These are phyloP conservation scores for Staurois parvus DNA, from an alignment of 2,797 vertebrate genomes.

Conservation along the genomic window DNA sequence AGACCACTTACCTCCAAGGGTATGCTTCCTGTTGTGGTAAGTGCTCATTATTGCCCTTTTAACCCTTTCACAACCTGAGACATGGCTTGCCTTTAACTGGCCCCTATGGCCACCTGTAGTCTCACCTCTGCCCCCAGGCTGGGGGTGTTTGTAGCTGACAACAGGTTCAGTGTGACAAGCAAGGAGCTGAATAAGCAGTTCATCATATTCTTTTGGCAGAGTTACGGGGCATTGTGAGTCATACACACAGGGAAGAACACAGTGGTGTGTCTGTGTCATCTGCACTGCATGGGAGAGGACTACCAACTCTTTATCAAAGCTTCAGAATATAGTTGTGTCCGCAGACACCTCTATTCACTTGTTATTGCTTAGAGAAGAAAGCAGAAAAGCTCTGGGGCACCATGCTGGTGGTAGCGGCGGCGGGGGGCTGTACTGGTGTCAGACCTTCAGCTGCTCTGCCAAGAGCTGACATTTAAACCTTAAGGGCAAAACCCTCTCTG, in stretches of 20 bases:
- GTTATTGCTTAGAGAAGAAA: neutral
- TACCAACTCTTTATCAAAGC: slow-evolving; percentile 1
- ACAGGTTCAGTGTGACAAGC: neutral
- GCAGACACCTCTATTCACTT: slow-evolving; percentile 16
- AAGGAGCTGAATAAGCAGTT: neutral
- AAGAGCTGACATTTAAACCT: slow-evolving; percentile 33
- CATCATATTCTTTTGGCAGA: slow-evolving; percentile 7
- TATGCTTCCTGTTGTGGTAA: too few relatives aligned
- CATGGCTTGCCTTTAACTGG: too few relatives aligned
- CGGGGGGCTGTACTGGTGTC: neutral
- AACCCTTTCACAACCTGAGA: too few relatives aligned
- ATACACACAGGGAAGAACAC: slow-evolving; percentile 1
- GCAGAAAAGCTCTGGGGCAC: neutral
- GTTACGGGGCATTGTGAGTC: neutral
- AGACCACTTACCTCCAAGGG: too few relatives aligned
- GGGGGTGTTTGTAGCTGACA: neutral
- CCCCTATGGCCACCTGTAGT: neutral
- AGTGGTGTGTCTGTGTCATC: slow-evolving; percentile 20
- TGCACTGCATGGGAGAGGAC: slow-evolving; percentile 2
- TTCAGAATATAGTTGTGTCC: slow-evolving; percentile 25
- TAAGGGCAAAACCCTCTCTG: neutral
- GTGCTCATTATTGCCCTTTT: too few relatives aligned
- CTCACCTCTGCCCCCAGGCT: neutral
- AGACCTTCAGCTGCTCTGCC: slow-evolving; percentile 12
- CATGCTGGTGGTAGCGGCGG: neutral